Base-by-base conservation (phyloP, 2,113 vertebrate species). In the Neofelis nebulosa region DNA sequence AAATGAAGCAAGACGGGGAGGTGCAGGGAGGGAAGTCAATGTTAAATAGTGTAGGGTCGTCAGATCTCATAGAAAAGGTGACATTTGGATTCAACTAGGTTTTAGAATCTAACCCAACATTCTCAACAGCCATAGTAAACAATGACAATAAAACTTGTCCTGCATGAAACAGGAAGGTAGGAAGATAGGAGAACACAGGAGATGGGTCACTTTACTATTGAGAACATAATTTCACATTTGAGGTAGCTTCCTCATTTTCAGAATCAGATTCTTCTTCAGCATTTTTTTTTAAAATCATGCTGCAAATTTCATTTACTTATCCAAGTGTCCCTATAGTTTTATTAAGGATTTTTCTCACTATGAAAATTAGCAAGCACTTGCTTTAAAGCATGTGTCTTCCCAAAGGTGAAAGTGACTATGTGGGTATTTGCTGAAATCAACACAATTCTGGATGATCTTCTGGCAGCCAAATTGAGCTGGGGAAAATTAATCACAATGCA, bases 401-500 rank as follows among this genome's bases (percentile, higher is more conserved):
- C 68, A 36, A 66, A 68, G 38, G 76, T 78, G 78, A 93, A 73
- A 66, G 80, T 50, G 41, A 15, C 66, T 38, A 16, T 71, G 41
- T 79, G 68, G 8, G 14, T 76, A 84, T 61, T 94, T 84, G 76
- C 85, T 65, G 88, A 96, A 94, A 96, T 73, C 52, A 41, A 68
- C 61, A 65, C 50, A 85, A 89, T 87, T 86, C 85, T 89, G 92
- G 84, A 68, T 38, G 63, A 91, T 85, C 69, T 73, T 69, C 80
- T 94, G 89, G 80, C 80, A 86, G 85, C 61, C 85, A 88, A 92
- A n/a, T 13, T 52, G 91, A 92, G 65, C 55, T 91, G 80, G 52
- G 78, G 27, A 87, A 97, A 88, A 98, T 93, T 91, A 93, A 97
- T 97, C 93, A 93, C 38, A 73, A 79, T 7, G 7, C 13, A 5